Conservation (phyloP, 2,113 vertebrate species). For the Hemichromis elongatus region DNA sequence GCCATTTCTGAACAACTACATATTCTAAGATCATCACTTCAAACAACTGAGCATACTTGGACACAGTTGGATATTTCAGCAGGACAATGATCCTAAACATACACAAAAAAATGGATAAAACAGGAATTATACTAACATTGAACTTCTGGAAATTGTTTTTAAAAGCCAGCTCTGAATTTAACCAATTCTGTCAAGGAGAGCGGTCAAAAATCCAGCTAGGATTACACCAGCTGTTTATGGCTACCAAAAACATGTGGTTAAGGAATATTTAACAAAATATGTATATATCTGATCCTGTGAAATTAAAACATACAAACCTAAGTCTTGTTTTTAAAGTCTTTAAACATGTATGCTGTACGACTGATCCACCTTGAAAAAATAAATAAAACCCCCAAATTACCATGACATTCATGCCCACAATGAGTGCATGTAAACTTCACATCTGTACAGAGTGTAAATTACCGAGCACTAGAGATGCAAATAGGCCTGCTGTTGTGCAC, state of each 20-base stretch:
- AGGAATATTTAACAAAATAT: background rate
- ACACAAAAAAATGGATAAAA: background rate
- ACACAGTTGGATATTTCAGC: background rate
- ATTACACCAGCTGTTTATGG: rapidly evolving
- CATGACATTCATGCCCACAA: background rate
- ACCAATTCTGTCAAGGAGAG: background rate
- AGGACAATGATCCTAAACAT: background rate
- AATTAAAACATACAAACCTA: background rate
- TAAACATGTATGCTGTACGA: background rate
- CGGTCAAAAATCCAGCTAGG: background rate
- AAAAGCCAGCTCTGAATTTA: background rate
- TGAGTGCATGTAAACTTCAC: background rate
- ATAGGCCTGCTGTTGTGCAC: background rate
- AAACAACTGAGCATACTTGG: background rate
- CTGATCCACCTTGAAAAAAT: background rate
- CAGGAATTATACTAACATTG: background rate
- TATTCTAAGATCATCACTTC: background rate
- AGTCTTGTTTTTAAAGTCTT: background rate
- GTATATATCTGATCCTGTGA: background rate
- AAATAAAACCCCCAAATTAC: background rate
- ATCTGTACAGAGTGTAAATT: background rate
- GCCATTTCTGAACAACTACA: too few relatives aligned
- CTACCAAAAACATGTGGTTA: background rate
- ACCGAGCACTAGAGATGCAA: background rate
- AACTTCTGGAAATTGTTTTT: background rate